Evolutionary conservation across 2,113 vertebrate species (phyloP).

Genomic region (Centropus bengalensis): DNA sequence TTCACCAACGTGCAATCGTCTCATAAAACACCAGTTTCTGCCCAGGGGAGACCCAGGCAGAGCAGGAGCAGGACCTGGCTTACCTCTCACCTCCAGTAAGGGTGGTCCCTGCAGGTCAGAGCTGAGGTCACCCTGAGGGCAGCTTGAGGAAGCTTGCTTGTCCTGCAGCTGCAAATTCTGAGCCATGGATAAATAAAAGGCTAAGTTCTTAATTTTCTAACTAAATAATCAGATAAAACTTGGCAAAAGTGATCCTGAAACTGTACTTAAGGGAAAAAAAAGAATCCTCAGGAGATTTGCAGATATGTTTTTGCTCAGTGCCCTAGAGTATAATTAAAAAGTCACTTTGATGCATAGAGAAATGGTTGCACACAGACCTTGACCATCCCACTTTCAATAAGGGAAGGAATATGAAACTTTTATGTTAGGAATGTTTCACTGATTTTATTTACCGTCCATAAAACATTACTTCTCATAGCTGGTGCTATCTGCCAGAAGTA

Average conservation of each 20-base stretch:
- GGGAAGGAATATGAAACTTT: neutral
- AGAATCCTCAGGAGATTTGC: neutral
- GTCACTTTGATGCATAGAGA: neutral
- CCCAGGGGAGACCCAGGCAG: neutral
- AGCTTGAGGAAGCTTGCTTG: neutral
- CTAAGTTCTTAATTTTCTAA: constrained; percentile 63
- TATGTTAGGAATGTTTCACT: neutral
- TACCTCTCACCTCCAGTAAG: neutral
- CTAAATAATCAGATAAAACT: constrained; percentile 60
- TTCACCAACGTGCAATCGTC: neutral
- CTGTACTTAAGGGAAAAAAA: neutral
- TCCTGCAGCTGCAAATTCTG: constrained; percentile 32
- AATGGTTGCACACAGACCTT: neutral
- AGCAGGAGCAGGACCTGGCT: neutral
- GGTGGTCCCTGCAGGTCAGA: constrained; percentile 54
- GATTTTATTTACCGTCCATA: constrained; percentile 40
- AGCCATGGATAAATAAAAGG: constrained; percentile 37
- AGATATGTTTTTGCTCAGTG: neutral
- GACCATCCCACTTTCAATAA: constrained; percentile 1
- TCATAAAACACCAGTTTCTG: constrained; percentile 46
- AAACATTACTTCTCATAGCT: constrained; percentile 20
- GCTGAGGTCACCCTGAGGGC: constrained; percentile 28
- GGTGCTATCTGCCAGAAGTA: constrained; percentile 22
- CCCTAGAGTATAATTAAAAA: neutral
- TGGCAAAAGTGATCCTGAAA: neutral